phyloP scores from a whole-genome alignment of 2,888 invertebrate genomes.

The Habrosyne pyritoides region DNA sequence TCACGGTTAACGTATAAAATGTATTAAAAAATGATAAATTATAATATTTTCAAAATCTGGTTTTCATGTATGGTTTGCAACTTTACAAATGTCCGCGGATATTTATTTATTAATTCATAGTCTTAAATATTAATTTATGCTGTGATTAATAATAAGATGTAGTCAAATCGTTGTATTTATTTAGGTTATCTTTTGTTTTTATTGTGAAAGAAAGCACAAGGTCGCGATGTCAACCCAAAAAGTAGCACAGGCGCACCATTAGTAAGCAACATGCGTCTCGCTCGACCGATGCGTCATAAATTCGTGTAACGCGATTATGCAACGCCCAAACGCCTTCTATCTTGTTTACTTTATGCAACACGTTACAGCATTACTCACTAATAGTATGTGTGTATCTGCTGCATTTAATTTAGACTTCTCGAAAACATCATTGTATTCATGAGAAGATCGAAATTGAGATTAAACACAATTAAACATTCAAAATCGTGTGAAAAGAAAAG shows the following conservation, averaged over 20 bases:
- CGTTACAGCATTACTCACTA: slow-evolving; percentile 44
- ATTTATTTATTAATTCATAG: too few relatives aligned
- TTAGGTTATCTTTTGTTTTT: slow-evolving; percentile 65
- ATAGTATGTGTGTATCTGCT: slow-evolving; percentile 17
- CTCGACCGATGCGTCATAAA: slow-evolving; percentile 65
- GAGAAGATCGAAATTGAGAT: background rate
- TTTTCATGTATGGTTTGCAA: too few relatives aligned
- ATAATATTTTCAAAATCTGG: too few relatives aligned
- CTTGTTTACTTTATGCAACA: slow-evolving; percentile 58
- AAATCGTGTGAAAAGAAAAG: slow-evolving; percentile 4
- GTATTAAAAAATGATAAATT: too few relatives aligned
- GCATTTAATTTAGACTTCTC: slow-evolving; percentile 8
- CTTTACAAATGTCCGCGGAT: too few relatives aligned
- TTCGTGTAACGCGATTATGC: slow-evolving; percentile 65
- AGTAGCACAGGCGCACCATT: slow-evolving; percentile 60
- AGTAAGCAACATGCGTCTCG: slow-evolving; percentile 57
- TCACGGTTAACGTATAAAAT: background rate
- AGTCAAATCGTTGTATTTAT: slow-evolving; percentile 21
- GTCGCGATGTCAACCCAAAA: slow-evolving; percentile 56
- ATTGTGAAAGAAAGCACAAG: slow-evolving; percentile 69
- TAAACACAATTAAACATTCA: background rate
- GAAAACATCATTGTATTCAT: background rate
- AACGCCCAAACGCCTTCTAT: slow-evolving; percentile 59
- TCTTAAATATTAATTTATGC: too few relatives aligned
- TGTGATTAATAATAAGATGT: background rate